Percentiles rank a stretch among this genome's conserved stretches.
phyloP scores from a whole-genome alignment of 2,888 invertebrate genomes.

The Podabrus alpinus region DNA sequence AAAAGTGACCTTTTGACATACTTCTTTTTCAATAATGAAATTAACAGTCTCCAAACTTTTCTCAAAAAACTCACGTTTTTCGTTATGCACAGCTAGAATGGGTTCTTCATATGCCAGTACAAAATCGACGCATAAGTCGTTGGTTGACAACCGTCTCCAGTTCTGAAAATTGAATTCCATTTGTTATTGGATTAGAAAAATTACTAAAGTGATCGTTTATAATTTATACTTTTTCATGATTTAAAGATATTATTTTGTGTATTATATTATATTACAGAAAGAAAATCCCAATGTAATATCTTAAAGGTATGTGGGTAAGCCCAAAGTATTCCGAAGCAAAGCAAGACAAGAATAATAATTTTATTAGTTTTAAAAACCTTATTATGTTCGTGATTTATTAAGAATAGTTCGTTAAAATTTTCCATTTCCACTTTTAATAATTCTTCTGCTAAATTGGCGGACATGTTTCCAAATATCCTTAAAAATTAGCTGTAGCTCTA shows the following conservation, averaged over 20 bases:
- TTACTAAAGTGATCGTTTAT: neutral
- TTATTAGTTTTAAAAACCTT: constrained; percentile 62
- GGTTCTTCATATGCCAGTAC: constrained; percentile 62
- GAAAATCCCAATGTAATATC: too few relatives aligned
- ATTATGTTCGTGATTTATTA: constrained; percentile 41
- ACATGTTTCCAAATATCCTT: constrained; percentile 62
- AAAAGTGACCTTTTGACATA: constrained; percentile 67
- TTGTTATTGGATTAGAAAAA: neutral
- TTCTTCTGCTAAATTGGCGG: constrained; percentile 65
- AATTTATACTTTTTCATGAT: too few relatives aligned
- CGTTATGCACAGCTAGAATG: constrained; percentile 47
- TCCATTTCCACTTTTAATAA: constrained; percentile 55
- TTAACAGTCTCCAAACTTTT: constrained; percentile 65
- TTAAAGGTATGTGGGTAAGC: too few relatives aligned
- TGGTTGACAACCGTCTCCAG: constrained; percentile 60
- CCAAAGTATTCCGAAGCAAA: too few relatives aligned
- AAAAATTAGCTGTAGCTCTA: constrained; percentile 50
- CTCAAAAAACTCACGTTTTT: constrained; percentile 63
- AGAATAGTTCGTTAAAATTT: constrained; percentile 34
- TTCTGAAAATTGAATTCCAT: constrained; percentile 49
- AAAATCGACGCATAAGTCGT: constrained; percentile 62
- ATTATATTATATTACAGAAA: too few relatives aligned
- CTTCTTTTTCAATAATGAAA: constrained; percentile 64
- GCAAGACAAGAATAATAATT: too few relatives aligned
- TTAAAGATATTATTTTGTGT: too few relatives aligned